A percentile compares a stretch with the other conserved stretches of the same genome.
Evolutionary conservation across 2,797 vertebrate genomes (phyloP).

Genomic region (Enteromius mattozi): DNA sequence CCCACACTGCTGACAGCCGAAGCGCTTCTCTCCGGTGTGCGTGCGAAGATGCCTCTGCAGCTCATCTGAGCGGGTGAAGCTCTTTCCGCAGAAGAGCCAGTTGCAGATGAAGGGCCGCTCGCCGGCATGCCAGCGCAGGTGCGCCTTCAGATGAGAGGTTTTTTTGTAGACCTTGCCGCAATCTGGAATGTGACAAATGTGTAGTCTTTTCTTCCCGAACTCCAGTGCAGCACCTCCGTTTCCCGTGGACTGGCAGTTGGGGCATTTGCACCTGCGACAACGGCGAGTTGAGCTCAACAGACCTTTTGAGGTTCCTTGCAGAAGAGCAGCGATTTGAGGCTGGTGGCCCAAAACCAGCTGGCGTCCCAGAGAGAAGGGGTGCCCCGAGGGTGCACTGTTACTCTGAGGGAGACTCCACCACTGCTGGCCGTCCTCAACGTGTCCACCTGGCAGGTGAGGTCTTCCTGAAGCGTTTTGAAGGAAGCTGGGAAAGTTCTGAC

Average conservation of each 20-base stretch:
- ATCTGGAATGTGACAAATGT: constrained; percentile 87
- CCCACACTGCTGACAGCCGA: constrained; percentile 87
- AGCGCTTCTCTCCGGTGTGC: constrained; percentile 89
- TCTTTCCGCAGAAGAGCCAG: constrained; percentile 87
- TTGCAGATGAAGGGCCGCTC: constrained; percentile 87
- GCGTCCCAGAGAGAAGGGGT: constrained; percentile 81
- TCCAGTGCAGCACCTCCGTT: constrained; percentile 71
- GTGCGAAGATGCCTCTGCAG: constrained; percentile 88
- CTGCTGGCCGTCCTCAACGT: constrained; percentile 81
- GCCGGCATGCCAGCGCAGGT: constrained; percentile 87
- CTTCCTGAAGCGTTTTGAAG: constrained; percentile 80
- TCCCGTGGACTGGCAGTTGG: constrained; percentile 83
- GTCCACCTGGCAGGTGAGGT: constrained; percentile 77
- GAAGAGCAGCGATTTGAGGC: constrained; percentile 85
- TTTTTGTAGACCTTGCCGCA: constrained; percentile 89
- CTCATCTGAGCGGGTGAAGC: constrained; percentile 89
- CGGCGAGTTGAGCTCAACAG: constrained; percentile 84
- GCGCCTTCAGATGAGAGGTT: constrained; percentile 87
- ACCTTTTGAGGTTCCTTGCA: constrained; percentile 85
- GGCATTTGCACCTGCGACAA: constrained; percentile 86
- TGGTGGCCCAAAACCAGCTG: constrained; percentile 86
- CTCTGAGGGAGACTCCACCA: constrained; percentile 88
- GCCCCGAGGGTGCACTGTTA: constrained; percentile 71
- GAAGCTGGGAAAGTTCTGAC: constrained; percentile 84
- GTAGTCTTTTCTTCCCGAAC: constrained; percentile 86